Evolutionary conservation across 2,888 invertebrate genomes (phyloP).

Genomic region (Hyposoter didymator): DNA sequence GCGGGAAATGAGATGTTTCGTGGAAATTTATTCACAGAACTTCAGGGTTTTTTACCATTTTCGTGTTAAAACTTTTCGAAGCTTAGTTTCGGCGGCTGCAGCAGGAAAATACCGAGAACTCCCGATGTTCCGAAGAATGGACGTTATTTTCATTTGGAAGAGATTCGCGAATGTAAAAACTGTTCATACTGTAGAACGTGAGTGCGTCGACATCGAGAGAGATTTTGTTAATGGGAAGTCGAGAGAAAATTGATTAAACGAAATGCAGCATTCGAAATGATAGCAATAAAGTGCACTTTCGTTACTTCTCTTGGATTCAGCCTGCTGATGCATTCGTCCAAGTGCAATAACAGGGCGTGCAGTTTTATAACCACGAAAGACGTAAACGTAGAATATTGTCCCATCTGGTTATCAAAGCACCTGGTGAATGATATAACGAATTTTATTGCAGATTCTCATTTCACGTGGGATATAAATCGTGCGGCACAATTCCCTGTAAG

Average conservation of each 20-base stretch:
- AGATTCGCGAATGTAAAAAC: background rate
- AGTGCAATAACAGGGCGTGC: conserved; percentile 34
- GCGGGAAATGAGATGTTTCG: too few relatives aligned
- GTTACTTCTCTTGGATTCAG: background rate
- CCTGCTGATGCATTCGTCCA: conserved; percentile 14
- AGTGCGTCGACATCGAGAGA: background rate
- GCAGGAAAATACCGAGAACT: too few relatives aligned
- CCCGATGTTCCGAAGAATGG: too few relatives aligned
- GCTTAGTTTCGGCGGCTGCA: too few relatives aligned
- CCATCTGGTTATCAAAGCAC: conserved; percentile 67
- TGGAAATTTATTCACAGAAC: too few relatives aligned
- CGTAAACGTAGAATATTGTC: conserved; percentile 57
- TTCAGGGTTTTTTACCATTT: too few relatives aligned
- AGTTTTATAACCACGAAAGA: conserved; percentile 24
- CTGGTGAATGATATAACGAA: conserved; percentile 39
- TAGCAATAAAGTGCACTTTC: conserved; percentile 21
- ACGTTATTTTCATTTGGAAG: background rate
- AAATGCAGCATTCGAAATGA: background rate
- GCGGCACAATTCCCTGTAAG: conserved; percentile 55
- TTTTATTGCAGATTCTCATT: conserved; percentile 41
- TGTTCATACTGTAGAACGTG: background rate
- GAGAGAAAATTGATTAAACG: conserved; percentile 7
- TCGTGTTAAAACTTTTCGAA: too few relatives aligned
- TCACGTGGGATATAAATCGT: conserved; percentile 57
- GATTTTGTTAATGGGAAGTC: background rate